These are phyloP conservation scores for Zaprionus obscuricornis DNA, from an alignment of 2,888 invertebrate species.

Conservation along the genomic window DNA sequence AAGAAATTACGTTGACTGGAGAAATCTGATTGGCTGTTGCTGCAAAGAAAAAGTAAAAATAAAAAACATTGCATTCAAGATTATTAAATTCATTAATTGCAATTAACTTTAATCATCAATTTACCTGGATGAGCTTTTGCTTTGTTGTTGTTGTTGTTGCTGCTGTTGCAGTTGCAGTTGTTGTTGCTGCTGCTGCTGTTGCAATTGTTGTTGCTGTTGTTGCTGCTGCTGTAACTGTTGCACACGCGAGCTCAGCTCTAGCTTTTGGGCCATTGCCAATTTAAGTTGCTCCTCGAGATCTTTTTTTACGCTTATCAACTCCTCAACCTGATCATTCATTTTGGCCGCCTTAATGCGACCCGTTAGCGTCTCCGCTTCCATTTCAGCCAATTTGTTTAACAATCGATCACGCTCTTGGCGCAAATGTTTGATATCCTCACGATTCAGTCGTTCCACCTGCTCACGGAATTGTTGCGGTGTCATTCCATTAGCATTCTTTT, in stretches of 20 bases:
- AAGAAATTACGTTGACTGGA: conserved; percentile 81
- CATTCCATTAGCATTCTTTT: conserved; percentile 58
- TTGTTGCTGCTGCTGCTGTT: conserved; percentile 77
- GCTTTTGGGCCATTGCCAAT: conserved; percentile 85
- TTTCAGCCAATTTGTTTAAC: conserved; percentile 89
- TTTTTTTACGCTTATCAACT: conserved; percentile 85
- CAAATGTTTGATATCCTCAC: conserved; percentile 86
- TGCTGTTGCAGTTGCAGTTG: conserved; percentile 73
- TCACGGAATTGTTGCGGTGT: conserved; percentile 80
- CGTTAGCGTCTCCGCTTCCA: conserved; percentile 90
- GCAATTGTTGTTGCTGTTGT: conserved; percentile 66
- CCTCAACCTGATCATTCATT: conserved; percentile 87
- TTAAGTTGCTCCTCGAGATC: conserved; percentile 86
- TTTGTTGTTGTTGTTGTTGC: conserved; percentile 65
- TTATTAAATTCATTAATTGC: neutral
- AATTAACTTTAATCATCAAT: neutral
- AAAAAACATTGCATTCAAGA: no score
- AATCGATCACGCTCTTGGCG: conserved; percentile 90
- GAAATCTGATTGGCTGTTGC: conserved; percentile 79
- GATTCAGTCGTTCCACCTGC: conserved; percentile 80
- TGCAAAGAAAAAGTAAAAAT: conserved; percentile 15
- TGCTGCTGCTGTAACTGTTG: conserved; percentile 84
- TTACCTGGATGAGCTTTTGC: conserved; percentile 83
- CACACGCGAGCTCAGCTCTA: conserved; percentile 85
- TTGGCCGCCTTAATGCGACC: conserved; percentile 87